phyloP scores from a whole-genome alignment of 2,888 invertebrate genomes.

The Seira ritae region DNA sequence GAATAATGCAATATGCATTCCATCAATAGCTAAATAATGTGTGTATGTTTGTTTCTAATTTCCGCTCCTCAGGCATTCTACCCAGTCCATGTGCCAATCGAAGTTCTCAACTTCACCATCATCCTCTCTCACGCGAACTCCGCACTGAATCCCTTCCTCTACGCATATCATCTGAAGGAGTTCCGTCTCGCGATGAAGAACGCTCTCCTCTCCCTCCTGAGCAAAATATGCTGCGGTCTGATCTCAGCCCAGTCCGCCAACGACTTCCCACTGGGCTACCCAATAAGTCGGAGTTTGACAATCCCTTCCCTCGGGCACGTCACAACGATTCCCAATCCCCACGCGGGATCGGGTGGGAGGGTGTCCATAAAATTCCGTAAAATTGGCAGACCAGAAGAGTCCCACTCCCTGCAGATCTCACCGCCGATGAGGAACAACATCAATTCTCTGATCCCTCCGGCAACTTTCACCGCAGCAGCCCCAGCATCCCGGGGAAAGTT shows the following conservation, averaged over 20 bases:
- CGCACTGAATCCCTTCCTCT: conserved; percentile 90
- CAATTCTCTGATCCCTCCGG: conserved; percentile 34
- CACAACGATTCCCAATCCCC: conserved; percentile 52
- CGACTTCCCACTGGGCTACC: conserved; percentile 60
- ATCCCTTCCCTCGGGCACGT: conserved; percentile 70
- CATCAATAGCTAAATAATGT: neutral
- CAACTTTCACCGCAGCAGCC: conserved; percentile 6
- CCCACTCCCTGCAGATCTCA: conserved; percentile 52
- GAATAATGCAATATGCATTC: too few relatives aligned
- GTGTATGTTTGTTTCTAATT: conserved; percentile 41
- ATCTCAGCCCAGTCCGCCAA: conserved; percentile 62
- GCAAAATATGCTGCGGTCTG: conserved; percentile 68
- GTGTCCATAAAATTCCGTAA: conserved; percentile 71
- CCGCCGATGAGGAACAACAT: conserved; percentile 31
- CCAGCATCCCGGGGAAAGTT: conserved; percentile 59
- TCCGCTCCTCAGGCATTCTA: conserved; percentile 83
- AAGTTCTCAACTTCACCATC: conserved; percentile 87
- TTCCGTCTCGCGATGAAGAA: conserved; percentile 88
- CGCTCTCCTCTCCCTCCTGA: conserved; percentile 77
- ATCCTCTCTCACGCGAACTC: conserved; percentile 96
- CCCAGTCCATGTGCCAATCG: conserved; percentile 81
- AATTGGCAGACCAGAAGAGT: conserved; percentile 53
- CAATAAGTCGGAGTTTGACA: conserved; percentile 71
- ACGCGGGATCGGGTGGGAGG: conserved; percentile 58
- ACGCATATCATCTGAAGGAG: conserved; percentile 94